Base-by-base conservation (phyloP, 2,888 invertebrate species). In the Cheilosia pagana region DNA sequence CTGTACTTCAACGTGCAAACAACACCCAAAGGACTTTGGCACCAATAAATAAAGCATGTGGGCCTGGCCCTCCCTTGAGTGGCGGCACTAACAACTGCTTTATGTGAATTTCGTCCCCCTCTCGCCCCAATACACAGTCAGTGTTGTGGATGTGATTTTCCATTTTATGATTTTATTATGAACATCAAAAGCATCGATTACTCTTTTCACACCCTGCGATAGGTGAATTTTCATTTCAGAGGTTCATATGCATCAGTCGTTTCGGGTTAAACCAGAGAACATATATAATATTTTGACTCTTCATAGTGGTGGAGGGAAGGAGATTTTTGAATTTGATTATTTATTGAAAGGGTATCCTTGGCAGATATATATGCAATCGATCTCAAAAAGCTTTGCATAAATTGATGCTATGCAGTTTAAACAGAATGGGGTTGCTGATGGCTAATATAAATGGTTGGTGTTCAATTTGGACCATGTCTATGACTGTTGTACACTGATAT, bases 91-190 rank as follows among this genome's bases (percentile, higher is more conserved):
- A 25, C 48, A 48, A 41, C 25, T 41, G n/a, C 19, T 39, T 28
- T 19, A 52, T 28, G 25, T 55, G 43, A 50, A 12, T 21, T 19
- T 21, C 23, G 5, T 1, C 43, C n/a, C 43, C n/a, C n/a, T n/a
- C n/a, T n/a, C n/a, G n/a, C n/a, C n/a, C n/a, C n/a, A n/a, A 45
- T 45, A 63, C 53, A 43, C 72, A 19, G 3, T 14, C 10, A 35
- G 16, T 4, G 43, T 57, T 78, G 78, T 25, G 68, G 68, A 74
- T 83, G 62, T 78, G 78, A 83, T 83, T 83, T 78, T 63, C 72
- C 68, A 78, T 78, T 83, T 83, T 78, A 83, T 83, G 83, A 78
- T 78, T 83, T 83, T 52, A 77, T 82, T 82, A 77, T 77, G 77
- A 82, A 77, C 77, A 78, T 83, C 83, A 83, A 78, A 83, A 74